A percentile compares a stretch with the other conserved stretches of the same genome.
These are phyloP conservation scores for Tautogolabrus adspersus DNA, from an alignment of 2,113 vertebrate genomes.

Conservation along the genomic window DNA sequence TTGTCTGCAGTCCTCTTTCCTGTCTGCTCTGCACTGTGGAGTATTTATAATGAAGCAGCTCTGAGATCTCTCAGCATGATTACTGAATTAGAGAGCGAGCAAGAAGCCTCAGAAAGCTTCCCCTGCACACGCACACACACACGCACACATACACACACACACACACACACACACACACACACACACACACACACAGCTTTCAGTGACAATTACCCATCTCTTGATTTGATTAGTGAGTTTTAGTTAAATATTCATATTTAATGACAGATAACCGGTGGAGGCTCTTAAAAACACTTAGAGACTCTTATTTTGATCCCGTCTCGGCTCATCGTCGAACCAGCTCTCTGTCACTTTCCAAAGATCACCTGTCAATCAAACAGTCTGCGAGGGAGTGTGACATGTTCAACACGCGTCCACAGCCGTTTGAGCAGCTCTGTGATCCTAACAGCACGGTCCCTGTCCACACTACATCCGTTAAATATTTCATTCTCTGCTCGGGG, in stretches of 20 bases:
- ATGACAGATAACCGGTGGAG: neutral
- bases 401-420: too few relatives aligned
- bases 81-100: constrained; percentile 28
- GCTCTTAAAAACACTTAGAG: neutral
- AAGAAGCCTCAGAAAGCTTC: constrained; percentile 20
- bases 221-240: constrained; percentile 13
- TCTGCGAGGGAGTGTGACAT: neutral
- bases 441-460: too few relatives aligned
- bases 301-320: neutral
- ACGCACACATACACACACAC: too few relatives aligned
- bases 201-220: constrained; percentile 7
- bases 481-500: too few relatives aligned
- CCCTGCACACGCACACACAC: neutral
- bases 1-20: constrained; percentile 11
- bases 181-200: neutral
- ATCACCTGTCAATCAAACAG: constrained; percentile 1
- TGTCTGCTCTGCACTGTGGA: constrained; percentile 1
- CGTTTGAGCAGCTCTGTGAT: too few relatives aligned
- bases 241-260: neutral
- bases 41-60: constrained; percentile 31
- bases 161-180: too few relatives aligned
- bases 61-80: constrained; percentile 47
- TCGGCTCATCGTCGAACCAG: too few relatives aligned
- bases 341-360: neutral
- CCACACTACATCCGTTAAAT: too few relatives aligned